phyloP scores from a whole-genome alignment of 2,797 vertebrate genomes.

The Bradypus variegatus region DNA sequence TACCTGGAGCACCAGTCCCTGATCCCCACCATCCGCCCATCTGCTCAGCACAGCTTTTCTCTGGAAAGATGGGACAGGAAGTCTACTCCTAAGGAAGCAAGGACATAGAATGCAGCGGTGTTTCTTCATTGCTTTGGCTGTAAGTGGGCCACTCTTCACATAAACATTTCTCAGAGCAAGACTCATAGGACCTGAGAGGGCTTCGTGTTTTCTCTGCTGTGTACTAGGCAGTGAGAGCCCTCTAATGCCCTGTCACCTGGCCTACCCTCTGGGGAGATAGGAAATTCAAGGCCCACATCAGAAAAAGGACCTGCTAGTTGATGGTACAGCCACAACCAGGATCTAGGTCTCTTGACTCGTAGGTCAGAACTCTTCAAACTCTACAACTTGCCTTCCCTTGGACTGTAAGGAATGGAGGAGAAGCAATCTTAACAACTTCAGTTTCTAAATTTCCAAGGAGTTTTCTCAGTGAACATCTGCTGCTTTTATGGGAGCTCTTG shows the following conservation, averaged over 20 bases:
- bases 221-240: not conserved
- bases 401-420: not conserved
- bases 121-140: too few species aligned
- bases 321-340: not conserved
- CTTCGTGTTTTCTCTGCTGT: not conserved
- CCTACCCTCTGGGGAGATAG: not conserved
- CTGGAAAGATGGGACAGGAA: not conserved
- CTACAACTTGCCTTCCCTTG: not conserved
- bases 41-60: not conserved
- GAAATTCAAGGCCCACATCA: too few species aligned
- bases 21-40: not conserved
- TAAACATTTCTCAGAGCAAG: not conserved
- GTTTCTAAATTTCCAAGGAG: not conserved
- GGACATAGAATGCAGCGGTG: rapidly evolving
- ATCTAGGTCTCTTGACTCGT: not conserved
- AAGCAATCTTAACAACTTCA: not conserved
- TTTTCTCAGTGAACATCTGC: not conserved
- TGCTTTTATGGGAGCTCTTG: not conserved
- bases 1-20: not conserved
- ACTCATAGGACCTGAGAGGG: not conserved
- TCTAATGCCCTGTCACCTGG: too few species aligned
- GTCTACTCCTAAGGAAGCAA: not conserved
- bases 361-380: not conserved
- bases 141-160: not conserved
- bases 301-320: too few species aligned